Conservation (phyloP, 2,113 vertebrate species). For the Glaucomys volans region DNA sequence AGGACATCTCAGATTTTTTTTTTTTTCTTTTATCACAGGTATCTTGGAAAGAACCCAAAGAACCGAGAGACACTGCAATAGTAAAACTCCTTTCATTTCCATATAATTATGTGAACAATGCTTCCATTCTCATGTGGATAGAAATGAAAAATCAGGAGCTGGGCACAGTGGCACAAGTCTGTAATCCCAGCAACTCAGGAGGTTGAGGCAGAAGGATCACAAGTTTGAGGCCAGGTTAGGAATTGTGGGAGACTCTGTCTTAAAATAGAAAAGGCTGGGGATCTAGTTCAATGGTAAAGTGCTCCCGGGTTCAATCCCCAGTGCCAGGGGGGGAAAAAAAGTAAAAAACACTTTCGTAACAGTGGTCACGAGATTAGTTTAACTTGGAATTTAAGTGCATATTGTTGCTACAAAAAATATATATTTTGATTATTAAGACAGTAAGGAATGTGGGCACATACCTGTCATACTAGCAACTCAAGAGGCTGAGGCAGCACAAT, state of each 20-base stretch:
- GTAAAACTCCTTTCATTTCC: not conserved
- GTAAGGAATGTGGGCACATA: not conserved
- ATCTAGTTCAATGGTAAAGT: too few species aligned
- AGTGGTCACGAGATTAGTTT: not conserved
- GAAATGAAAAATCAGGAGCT: not conserved
- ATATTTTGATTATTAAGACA: not conserved
- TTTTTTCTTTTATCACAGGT: not conserved
- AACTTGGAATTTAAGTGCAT: not conserved
- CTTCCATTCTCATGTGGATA: not conserved
- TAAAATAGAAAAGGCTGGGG: too few species aligned
- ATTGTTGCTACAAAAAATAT: not conserved
- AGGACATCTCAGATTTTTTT: not conserved
- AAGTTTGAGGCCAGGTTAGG: too few species aligned
- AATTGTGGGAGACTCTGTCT: too few species aligned
- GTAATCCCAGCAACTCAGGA: too few species aligned
- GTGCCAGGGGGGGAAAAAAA: not conserved
- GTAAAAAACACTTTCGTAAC: not conserved
- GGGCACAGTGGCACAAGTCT: too few species aligned
- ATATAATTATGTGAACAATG: not conserved
- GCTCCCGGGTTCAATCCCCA: too few species aligned
- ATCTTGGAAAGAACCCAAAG: conserved; percentile 19
- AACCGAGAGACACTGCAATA: not conserved
- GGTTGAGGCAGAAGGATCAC: too few species aligned
- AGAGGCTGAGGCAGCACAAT: too few species aligned
- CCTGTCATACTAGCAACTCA: too few species aligned